Conservation (phyloP, 2,888 invertebrate genomes). For the Apodemia zela region DNA sequence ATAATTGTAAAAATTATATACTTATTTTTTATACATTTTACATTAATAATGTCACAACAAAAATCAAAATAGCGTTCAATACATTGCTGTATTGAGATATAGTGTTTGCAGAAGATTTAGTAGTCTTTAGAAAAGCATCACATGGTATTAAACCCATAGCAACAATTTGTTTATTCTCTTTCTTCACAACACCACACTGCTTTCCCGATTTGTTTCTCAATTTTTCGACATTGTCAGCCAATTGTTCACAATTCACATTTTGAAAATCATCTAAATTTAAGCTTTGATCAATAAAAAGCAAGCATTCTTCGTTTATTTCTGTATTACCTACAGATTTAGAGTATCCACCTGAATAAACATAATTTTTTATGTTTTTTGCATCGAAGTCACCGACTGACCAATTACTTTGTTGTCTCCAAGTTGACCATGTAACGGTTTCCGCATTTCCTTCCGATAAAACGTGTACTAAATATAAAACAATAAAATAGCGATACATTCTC, state of each 20-base stretch:
- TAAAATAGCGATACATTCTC: background rate
- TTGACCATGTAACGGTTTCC: background rate
- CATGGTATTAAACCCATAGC: background rate
- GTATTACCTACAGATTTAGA: background rate
- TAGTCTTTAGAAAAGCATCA: background rate
- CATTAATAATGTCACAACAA: background rate
- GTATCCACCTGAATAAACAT: constrained; percentile 4
- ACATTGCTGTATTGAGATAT: background rate
- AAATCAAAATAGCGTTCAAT: background rate
- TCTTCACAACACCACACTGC: constrained; percentile 5
- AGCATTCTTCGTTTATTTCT: background rate
- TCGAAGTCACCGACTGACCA: background rate
- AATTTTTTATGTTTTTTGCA: constrained; percentile 1
- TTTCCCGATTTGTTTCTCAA: background rate
- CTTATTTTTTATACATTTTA: background rate
- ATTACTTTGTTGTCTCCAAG: background rate
- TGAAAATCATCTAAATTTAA: background rate
- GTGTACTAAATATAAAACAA: background rate
- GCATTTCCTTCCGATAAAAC: background rate
- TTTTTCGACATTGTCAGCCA: background rate
- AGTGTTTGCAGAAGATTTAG: background rate
- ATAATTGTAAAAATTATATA: background rate
- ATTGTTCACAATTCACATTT: background rate
- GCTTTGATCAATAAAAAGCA: constrained; percentile 3
- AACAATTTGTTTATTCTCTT: background rate